phyloP scores from a whole-genome alignment of 35 echinoderm and acorn worm genomes.

The Heliocidaris tuberculata region DNA sequence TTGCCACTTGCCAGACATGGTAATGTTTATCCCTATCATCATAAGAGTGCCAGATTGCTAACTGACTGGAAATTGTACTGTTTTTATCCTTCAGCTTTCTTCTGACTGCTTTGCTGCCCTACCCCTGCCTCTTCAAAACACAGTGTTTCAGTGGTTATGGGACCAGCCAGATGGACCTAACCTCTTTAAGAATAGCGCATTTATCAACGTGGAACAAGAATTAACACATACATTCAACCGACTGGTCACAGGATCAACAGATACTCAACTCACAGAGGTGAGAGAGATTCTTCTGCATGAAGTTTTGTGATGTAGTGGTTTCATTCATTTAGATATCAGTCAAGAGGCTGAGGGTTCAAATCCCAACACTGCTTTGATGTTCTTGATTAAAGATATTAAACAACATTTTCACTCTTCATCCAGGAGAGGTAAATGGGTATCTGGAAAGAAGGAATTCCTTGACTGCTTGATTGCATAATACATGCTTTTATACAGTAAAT shows the following conservation, averaged over 20 bases:
- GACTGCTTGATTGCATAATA: no score
- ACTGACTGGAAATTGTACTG: neutral
- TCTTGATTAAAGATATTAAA: no score
- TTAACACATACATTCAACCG: constrained; percentile 17
- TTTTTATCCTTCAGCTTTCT: constrained; percentile 11
- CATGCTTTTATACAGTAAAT: no score
- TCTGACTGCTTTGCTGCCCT: constrained; percentile 36
- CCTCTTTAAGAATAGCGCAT: neutral
- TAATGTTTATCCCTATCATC: no score
- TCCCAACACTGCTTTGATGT: no score
- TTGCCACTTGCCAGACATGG: no score
- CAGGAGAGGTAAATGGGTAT: no score
- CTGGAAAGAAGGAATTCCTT: no score
- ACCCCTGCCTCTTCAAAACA: constrained; percentile 21
- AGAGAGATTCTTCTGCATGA: constrained; percentile 23
- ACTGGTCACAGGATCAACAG: neutral
- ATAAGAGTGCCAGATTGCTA: no score
- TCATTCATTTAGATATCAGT: no score
- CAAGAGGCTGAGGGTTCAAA: no score
- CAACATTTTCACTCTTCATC: no score
- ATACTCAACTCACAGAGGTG: constrained; percentile 18
- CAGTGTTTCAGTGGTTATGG: constrained; percentile 43
- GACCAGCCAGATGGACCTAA: constrained; percentile 23
- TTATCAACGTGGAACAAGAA: constrained; percentile 5
- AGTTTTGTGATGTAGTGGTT: neutral